phyloP scores from a whole-genome alignment of 1,140 invertebrate species.

The Dolichoris vasculosae region DNA sequence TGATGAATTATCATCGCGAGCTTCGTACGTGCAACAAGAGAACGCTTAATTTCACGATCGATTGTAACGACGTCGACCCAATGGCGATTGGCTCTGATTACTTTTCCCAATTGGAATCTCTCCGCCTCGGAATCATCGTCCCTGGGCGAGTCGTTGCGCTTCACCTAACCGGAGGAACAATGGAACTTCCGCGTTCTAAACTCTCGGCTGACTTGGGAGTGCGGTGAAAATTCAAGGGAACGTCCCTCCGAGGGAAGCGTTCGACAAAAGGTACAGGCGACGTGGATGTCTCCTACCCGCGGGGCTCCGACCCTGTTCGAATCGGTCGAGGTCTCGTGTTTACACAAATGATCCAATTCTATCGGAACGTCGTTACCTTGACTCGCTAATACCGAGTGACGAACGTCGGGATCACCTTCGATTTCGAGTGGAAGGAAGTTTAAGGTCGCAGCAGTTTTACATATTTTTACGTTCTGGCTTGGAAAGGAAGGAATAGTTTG shows the following conservation, averaged over 20 bases:
- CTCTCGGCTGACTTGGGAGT: neutral
- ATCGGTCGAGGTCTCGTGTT: neutral
- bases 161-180: conserved; percentile 7
- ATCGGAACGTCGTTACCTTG: neutral
- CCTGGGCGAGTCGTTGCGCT: conserved; percentile 13
- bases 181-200: conserved; percentile 13
- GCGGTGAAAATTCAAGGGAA: neutral
- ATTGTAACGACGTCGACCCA: conserved; percentile 11
- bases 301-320: neutral
- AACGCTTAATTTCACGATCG: conserved; percentile 33
- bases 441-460: neutral
- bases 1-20: neutral
- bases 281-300: neutral
- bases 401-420: neutral
- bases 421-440: neutral
- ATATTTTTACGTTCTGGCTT: neutral
- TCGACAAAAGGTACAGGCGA: neutral
- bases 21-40: neutral
- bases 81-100: conserved; percentile 47
- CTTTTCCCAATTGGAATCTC: conserved; percentile 44
- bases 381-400: neutral
- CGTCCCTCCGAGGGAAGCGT: neutral
- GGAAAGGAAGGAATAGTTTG: neutral
- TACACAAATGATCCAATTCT: neutral
- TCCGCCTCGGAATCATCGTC: conserved; percentile 3